These are phyloP conservation scores for Gallinago solitaria DNA, from an alignment of 2,797 vertebrate species.

Conservation along the genomic window DNA sequence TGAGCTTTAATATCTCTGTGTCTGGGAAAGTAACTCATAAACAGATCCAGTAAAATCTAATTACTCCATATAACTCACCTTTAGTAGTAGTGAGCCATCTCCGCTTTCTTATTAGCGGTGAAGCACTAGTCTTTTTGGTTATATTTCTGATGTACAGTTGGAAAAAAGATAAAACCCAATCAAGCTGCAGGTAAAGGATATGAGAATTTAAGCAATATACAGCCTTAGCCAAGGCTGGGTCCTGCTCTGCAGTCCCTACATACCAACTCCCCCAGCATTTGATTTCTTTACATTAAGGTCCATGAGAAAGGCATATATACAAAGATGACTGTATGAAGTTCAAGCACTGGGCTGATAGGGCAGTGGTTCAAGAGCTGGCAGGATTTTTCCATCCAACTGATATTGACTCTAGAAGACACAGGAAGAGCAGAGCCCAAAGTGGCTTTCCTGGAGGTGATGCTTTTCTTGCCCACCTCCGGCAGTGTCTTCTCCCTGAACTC, in stretches of 20 bases:
- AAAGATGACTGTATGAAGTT: not conserved
- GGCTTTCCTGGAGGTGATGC: accelerated
- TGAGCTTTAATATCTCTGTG: conserved; percentile 20
- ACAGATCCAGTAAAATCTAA: conserved; percentile 58
- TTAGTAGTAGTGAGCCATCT: conserved; percentile 12
- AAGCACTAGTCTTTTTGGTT: not conserved
- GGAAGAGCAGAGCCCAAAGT: not conserved
- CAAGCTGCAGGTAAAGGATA: not conserved
- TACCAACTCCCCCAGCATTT: not conserved
- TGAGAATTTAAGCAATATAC: not conserved
- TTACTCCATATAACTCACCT: conserved; percentile 56
- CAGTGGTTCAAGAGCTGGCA: not conserved
- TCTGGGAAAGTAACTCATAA: conserved; percentile 60
- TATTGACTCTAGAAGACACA: not conserved
- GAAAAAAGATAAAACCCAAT: not conserved
- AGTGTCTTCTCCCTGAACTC: not conserved
- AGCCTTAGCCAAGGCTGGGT: not conserved
- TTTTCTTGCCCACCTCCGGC: not conserved
- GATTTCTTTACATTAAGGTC: not conserved
- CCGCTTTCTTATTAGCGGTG: not conserved
- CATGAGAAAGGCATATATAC: not conserved
- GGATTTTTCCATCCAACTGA: not conserved
- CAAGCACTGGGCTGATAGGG: not conserved
- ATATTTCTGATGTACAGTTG: not conserved
- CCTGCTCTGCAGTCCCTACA: not conserved